These are phyloP conservation scores for Uria lomvia DNA, from an alignment of 2,113 vertebrate genomes.

Conservation along the genomic window DNA sequence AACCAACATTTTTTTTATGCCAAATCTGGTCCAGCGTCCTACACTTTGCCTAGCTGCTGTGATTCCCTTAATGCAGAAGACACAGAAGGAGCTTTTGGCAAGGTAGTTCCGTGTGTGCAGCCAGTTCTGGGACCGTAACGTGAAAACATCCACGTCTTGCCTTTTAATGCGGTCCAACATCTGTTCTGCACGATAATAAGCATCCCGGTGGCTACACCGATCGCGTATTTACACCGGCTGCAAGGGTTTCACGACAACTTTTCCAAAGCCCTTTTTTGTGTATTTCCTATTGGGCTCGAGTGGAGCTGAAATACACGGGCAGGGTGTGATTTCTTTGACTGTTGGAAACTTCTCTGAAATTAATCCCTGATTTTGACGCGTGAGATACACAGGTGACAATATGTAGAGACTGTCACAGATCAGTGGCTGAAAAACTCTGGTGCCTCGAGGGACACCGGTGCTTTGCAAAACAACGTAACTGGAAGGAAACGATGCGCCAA, in stretches of 20 bases:
- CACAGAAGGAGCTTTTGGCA: neutral
- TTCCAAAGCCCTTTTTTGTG: neutral
- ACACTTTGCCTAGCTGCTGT: neutral
- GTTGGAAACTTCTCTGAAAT: neutral
- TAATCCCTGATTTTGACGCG: fast-evolving
- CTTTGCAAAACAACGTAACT: neutral
- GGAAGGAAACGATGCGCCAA: neutral
- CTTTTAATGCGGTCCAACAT: neutral
- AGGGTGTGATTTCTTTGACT: neutral
- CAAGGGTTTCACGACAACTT: neutral
- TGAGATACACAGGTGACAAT: neutral
- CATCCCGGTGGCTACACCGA: fast-evolving
- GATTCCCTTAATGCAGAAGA: neutral
- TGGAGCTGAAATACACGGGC: neutral
- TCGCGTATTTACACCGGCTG: neutral
- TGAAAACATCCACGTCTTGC: neutral
- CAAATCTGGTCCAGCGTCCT: neutral
- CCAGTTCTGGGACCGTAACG: neutral
- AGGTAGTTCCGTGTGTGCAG: neutral
- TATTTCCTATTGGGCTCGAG: neutral
- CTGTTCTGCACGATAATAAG: neutral
- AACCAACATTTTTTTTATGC: neutral
- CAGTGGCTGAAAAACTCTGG: neutral
- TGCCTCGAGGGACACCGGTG: neutral
- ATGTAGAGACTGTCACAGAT: fast-evolving